Conservation (phyloP, 2,797 vertebrate species). For the Halcyon badia region DNA sequence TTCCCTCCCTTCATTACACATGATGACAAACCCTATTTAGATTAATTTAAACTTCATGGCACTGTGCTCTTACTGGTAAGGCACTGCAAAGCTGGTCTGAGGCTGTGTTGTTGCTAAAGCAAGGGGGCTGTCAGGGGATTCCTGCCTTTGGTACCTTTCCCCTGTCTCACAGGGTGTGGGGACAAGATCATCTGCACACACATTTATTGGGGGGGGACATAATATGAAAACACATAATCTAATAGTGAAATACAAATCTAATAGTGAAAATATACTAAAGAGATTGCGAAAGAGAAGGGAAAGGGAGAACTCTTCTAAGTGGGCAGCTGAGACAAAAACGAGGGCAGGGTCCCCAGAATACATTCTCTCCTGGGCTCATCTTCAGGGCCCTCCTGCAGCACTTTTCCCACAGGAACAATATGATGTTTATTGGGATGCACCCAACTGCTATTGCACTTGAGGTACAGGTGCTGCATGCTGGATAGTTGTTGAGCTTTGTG, state of each 20-base stretch:
- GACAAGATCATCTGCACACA: neutral
- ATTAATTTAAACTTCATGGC: neutral
- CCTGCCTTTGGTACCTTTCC: neutral
- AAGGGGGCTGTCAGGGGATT: rapidly evolving
- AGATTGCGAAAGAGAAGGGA: neutral
- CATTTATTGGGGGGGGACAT: neutral
- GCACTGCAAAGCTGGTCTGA: neutral
- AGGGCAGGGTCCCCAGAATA: neutral
- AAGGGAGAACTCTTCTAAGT: neutral
- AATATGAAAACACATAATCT: neutral
- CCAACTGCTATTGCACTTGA: rapidly evolving
- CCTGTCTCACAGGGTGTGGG: rapidly evolving
- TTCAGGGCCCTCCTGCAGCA: neutral
- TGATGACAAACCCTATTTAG: neutral
- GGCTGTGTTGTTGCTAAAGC: neutral
- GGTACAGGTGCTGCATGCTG: neutral
- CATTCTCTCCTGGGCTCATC: neutral
- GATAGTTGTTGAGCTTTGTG: neutral
- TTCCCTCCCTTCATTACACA: neutral
- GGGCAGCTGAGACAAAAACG: neutral
- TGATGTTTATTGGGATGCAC: neutral
- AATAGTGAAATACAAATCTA: neutral
- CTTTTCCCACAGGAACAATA: neutral
- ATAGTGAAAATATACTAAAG: neutral
- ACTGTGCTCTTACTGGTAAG: neutral